Conservation (phyloP, 2,113 vertebrate genomes). For the Corythoichthys haematopterus region DNA sequence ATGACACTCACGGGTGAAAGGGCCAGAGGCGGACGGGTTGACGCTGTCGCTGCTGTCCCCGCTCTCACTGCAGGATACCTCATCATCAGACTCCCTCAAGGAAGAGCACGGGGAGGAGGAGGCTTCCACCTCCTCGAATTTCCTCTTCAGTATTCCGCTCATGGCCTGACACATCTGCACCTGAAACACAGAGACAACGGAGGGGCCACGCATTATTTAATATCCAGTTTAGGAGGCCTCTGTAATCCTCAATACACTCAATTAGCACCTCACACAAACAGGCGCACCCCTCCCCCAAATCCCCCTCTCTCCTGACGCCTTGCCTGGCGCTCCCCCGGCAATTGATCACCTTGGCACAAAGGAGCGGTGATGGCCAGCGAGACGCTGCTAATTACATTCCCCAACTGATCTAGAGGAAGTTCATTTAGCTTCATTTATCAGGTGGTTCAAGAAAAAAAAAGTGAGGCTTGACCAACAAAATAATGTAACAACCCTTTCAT, state of each 20-base stretch:
- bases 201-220: conserved; percentile 57
- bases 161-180: conserved; percentile 79
- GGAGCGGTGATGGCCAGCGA: conserved; percentile 58
- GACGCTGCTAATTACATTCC: conserved; percentile 65
- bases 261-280: conserved; percentile 45
- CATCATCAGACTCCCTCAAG: conserved; percentile 89
- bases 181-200: conserved; percentile 53
- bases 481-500: not conserved
- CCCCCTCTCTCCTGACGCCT: conserved; percentile 18
- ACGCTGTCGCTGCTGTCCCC: conserved; percentile 96
- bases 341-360: conserved; percentile 67
- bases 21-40: conserved; percentile 88
- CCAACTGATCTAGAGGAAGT: conserved; percentile 53
- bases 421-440: conserved; percentile 51
- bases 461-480: conserved; percentile 8
- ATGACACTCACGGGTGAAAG: conserved; percentile 86
- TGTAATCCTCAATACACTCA: conserved; percentile 58
- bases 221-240: conserved; percentile 53
- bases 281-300: conserved; percentile 12
- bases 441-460: conserved; percentile 25
- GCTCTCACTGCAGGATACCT: conserved; percentile 95
- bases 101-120: conserved; percentile 92
- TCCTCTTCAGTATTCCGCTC: conserved; percentile 95
- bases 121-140: conserved; percentile 97
- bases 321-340: conserved; percentile 44